phyloP scores from a whole-genome alignment of 2,888 invertebrate species.

The Andrena minutula region DNA sequence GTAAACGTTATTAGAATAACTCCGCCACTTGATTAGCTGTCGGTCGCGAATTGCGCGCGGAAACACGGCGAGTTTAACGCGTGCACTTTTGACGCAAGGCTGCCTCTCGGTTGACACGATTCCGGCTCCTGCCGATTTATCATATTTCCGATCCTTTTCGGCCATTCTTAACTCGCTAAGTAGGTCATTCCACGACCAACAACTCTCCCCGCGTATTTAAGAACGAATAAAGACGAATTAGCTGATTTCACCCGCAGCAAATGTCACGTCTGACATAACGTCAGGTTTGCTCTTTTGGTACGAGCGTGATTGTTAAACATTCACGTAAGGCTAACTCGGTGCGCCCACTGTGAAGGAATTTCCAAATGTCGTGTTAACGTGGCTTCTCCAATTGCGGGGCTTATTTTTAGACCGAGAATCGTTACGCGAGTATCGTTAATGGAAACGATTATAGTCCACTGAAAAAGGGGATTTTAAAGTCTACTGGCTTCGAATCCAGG shows the following conservation, averaged over 20 bases:
- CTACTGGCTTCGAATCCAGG: background rate
- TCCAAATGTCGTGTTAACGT: no score
- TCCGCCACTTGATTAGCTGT: constrained; percentile 64
- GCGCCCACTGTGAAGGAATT: no score
- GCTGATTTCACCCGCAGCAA: no score
- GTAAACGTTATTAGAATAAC: constrained; percentile 63
- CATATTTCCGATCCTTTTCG: background rate
- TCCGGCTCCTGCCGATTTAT: background rate
- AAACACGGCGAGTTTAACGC: constrained; percentile 60
- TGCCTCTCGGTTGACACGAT: constrained; percentile 14
- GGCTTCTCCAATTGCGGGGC: no score
- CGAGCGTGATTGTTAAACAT: no score
- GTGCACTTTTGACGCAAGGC: background rate
- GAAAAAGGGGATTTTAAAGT: background rate
- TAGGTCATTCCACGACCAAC: background rate
- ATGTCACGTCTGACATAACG: no score
- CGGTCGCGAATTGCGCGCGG: constrained; percentile 54
- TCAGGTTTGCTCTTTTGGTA: no score
- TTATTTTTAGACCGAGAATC: no score
- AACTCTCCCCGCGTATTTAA: background rate
- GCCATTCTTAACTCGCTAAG: background rate
- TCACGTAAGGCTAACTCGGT: no score
- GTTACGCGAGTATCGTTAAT: no score
- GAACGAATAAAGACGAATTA: no score
- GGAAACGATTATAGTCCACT: background rate